phyloP scores from a whole-genome alignment of 2,113 vertebrate genomes.

The Xenus cinereus region DNA sequence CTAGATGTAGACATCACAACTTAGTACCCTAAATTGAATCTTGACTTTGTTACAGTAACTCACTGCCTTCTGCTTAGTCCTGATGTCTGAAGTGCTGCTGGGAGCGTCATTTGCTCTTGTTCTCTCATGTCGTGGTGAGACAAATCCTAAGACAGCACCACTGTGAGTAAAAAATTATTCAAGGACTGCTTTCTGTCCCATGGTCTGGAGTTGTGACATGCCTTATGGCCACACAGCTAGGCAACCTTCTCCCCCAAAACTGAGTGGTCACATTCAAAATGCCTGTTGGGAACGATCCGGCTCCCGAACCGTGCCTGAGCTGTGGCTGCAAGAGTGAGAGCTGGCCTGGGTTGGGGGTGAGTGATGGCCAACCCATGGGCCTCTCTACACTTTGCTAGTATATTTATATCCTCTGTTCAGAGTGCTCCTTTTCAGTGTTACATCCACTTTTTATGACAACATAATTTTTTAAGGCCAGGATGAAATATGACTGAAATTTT shows the following conservation, averaged over 20 bases:
- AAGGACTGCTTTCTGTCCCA: background rate
- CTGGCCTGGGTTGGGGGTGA: background rate
- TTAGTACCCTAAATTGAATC: background rate
- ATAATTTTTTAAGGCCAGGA: background rate
- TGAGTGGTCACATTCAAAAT: background rate
- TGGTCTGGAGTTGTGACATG: background rate
- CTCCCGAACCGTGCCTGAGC: fast-evolving
- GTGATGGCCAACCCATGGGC: background rate
- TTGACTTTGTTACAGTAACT: background rate
- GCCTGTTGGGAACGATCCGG: background rate
- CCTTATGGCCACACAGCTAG: background rate
- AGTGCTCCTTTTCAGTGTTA: background rate
- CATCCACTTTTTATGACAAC: background rate
- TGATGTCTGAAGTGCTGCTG: background rate
- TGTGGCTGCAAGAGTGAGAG: background rate
- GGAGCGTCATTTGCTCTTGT: background rate
- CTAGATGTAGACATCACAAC: background rate
- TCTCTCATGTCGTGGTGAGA: background rate
- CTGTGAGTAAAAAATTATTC: background rate
- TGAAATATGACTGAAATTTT: background rate
- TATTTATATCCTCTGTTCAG: background rate
- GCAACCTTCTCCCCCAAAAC: background rate
- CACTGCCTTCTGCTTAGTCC: background rate
- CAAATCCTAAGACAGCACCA: background rate
- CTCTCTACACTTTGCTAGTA: background rate